These are phyloP conservation scores for Hipposideros armiger DNA, from an alignment of 2,113 vertebrate genomes.

Conservation along the genomic window DNA sequence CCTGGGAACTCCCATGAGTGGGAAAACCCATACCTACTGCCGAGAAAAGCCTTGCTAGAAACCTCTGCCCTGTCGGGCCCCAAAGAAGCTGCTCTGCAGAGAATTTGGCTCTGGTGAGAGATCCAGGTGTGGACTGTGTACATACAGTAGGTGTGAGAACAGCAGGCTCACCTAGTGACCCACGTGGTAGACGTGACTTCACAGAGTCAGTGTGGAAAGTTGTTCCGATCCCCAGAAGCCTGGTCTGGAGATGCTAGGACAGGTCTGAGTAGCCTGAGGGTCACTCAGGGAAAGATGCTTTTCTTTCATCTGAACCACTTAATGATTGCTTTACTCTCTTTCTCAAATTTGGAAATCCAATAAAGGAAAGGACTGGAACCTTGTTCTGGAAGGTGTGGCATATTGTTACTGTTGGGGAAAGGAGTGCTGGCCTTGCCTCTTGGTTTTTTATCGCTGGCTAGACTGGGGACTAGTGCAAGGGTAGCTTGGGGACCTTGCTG, in stretches of 20 bases:
- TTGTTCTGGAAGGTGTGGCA: slow-evolving; percentile 52
- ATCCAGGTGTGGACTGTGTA: slow-evolving; percentile 27
- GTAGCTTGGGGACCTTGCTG: neutral
- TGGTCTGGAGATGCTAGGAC: slow-evolving; percentile 50
- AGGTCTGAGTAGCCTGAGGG: slow-evolving; percentile 60
- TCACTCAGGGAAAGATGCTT: slow-evolving; percentile 81
- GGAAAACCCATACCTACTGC: slow-evolving; percentile 46
- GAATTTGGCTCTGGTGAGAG: neutral
- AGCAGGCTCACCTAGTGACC: slow-evolving; percentile 42
- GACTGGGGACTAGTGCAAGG: neutral
- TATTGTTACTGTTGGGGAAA: slow-evolving; percentile 59
- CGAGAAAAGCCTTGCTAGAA: slow-evolving; percentile 59
- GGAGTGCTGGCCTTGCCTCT: neutral
- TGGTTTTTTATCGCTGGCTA: neutral
- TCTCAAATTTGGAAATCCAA: slow-evolving; percentile 61
- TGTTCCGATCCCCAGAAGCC: slow-evolving; percentile 22
- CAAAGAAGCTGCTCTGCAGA: slow-evolving; percentile 2
- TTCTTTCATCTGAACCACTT: slow-evolving; percentile 77
- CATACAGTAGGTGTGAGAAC: slow-evolving; percentile 45
- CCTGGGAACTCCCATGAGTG: slow-evolving; percentile 60
- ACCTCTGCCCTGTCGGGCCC: neutral
- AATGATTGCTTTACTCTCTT: slow-evolving; percentile 72
- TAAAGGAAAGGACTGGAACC: slow-evolving; percentile 66
- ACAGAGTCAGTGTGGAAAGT: slow-evolving; percentile 13
- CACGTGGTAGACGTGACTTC: neutral